These are phyloP conservation scores for Chamaea fasciata DNA, from an alignment of 2,113 vertebrate genomes.

Conservation along the genomic window DNA sequence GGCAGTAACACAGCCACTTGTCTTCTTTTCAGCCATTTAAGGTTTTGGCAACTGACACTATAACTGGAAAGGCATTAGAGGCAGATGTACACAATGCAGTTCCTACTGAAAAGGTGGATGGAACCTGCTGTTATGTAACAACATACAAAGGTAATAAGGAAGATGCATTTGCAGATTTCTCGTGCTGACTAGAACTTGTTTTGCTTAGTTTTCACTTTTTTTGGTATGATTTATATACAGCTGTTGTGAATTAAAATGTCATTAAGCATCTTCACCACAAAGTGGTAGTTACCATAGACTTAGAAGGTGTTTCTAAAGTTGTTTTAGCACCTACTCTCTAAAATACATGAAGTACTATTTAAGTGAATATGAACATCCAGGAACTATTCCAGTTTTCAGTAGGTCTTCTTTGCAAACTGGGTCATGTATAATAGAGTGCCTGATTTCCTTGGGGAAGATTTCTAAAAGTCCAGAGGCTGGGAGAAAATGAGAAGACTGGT, in stretches of 20 bases:
- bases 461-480: neutral
- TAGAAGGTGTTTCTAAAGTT: neutral
- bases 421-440: neutral
- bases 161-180: neutral
- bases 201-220: neutral
- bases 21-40: constrained; percentile 82
- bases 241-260: neutral
- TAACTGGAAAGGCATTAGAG: constrained; percentile 83
- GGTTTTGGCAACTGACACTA: constrained; percentile 85
- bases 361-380: neutral
- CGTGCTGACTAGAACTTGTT: neutral
- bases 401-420: neutral
- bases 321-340: neutral
- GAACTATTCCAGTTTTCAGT: neutral
- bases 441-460: neutral
- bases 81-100: constrained; percentile 79
- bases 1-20: neutral
- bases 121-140: constrained; percentile 93
- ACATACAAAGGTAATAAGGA: constrained; percentile 78
- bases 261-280: neutral
- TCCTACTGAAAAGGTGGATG: constrained; percentile 94
- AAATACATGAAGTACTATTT: neutral
- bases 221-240: neutral
- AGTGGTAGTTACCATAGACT: neutral
- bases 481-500: neutral